phyloP scores from a whole-genome alignment of 2,113 vertebrate genomes.

The Castor canadensis region DNA sequence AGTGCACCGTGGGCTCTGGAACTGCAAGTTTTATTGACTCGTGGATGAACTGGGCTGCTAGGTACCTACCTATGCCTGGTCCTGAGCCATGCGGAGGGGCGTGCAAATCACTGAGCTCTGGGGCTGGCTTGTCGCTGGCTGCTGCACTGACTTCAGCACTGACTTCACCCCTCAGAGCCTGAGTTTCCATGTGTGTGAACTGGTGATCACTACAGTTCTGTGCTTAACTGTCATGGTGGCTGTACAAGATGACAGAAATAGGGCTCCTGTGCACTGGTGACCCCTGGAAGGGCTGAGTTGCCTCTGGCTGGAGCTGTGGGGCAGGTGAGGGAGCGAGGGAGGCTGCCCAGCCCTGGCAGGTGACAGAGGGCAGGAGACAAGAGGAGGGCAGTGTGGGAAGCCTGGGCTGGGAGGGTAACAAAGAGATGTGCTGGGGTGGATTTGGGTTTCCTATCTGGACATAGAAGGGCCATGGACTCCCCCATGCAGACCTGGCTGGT shows the following conservation, averaged over 20 bases:
- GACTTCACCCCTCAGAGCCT: not conserved
- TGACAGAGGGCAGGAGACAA: not conserved
- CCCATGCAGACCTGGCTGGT: not conserved
- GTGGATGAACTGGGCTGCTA: not conserved
- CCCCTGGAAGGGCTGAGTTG: no score
- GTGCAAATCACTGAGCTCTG: not conserved
- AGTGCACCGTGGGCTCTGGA: fast-evolving
- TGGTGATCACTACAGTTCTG: not conserved
- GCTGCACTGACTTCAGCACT: no score
- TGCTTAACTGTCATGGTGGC: not conserved
- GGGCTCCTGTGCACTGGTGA: not conserved
- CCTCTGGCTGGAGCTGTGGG: not conserved
- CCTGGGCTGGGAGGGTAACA: not conserved
- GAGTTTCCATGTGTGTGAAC: not conserved
- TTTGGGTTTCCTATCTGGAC: not conserved
- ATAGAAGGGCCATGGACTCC: not conserved
- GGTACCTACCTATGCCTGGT: not conserved
- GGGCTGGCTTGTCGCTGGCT: not conserved
- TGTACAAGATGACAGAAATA: not conserved
- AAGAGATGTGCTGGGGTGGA: not conserved
- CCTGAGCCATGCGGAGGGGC: not conserved
- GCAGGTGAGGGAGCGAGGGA: not conserved
- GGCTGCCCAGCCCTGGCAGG: not conserved
- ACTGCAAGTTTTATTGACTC: fast-evolving
- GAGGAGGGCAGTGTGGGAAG: no score